Percentiles rank a stretch among this genome's conserved stretches.
These are phyloP conservation scores for Caenorhabditis sp. DNA, from an alignment of 2,888 invertebrate genomes.

Conservation along the genomic window DNA sequence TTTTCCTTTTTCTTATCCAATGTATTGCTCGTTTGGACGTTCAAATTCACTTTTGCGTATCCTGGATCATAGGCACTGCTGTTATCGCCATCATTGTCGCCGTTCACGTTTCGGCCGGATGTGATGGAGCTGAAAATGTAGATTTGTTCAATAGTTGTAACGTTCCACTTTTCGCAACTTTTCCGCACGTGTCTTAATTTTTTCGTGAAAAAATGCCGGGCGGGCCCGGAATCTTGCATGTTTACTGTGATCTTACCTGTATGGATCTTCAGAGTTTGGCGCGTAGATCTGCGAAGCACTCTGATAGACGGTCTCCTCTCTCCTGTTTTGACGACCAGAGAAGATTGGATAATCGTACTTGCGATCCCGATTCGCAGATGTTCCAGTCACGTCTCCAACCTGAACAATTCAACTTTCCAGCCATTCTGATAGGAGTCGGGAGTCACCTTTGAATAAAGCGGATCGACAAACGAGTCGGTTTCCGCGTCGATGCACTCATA, in stretches of 20 bases:
- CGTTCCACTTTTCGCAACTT: too few relatives aligned
- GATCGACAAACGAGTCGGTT: constrained; percentile 73
- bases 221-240: too few relatives aligned
- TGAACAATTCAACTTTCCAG: constrained; percentile 11
- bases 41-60: constrained; percentile 70
- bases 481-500: constrained; percentile 75
- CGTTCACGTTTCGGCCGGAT: constrained; percentile 57
- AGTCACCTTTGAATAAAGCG: constrained; percentile 74
- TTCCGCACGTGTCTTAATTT: too few relatives aligned
- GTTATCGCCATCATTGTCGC: constrained; percentile 62
- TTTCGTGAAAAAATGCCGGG: background rate
- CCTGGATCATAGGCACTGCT: constrained; percentile 73
- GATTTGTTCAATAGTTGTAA: too few relatives aligned
- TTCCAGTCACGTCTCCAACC: constrained; percentile 57
- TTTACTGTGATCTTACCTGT: constrained; percentile 69
- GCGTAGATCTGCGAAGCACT: constrained; percentile 77
- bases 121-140: constrained; percentile 71
- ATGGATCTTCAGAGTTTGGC: constrained; percentile 73
- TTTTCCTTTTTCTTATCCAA: constrained; percentile 42
- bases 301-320: constrained; percentile 68
- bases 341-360: constrained; percentile 74
- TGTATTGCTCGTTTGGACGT: constrained; percentile 9
- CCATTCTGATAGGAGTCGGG: background rate
- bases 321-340: constrained; percentile 47
- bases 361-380: constrained; percentile 42